phyloP scores from a whole-genome alignment of 2,888 invertebrate genomes.

The Amphipyra tragopoginis region DNA sequence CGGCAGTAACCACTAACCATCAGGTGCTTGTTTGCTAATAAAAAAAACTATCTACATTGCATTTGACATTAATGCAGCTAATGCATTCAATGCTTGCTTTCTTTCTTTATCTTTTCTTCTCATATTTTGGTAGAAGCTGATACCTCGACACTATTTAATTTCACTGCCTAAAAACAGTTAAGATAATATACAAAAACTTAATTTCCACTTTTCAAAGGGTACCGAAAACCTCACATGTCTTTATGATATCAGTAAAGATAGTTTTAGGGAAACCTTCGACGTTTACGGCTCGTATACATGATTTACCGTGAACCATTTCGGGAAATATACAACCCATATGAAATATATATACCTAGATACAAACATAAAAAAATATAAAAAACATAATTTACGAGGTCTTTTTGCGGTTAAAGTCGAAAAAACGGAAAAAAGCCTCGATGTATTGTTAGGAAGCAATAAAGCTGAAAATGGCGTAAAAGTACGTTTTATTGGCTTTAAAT shows the following conservation, averaged over 20 bases:
- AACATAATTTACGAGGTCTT: conserved; percentile 74
- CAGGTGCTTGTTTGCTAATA: too few relatives aligned
- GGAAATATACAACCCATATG: conserved; percentile 65
- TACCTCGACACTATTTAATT: neutral
- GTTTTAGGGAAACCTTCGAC: conserved; percentile 75
- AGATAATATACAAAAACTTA: conserved; percentile 17
- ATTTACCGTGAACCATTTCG: conserved; percentile 76
- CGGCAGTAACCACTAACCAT: too few relatives aligned
- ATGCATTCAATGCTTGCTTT: too few relatives aligned
- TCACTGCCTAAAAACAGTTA: neutral
- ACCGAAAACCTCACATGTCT: conserved; percentile 29
- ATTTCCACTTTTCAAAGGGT: conserved; percentile 47
- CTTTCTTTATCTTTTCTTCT: too few relatives aligned
- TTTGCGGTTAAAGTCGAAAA: conserved; percentile 63
- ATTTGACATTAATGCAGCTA: too few relatives aligned
- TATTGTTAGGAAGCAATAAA: conserved; percentile 64
- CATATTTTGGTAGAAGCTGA: neutral
- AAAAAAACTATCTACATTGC: too few relatives aligned
- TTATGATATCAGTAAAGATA: conserved; percentile 46
- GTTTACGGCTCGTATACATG: conserved; percentile 79
- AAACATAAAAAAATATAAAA: conserved; percentile 62
- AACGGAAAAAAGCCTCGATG: conserved; percentile 60
- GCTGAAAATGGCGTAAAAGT: conserved; percentile 50
- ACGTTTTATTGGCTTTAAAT: conserved; percentile 50
- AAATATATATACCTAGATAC: conserved; percentile 31